phyloP scores from a whole-genome alignment of 2,797 vertebrate genomes.

The Syngnathus acus region DNA sequence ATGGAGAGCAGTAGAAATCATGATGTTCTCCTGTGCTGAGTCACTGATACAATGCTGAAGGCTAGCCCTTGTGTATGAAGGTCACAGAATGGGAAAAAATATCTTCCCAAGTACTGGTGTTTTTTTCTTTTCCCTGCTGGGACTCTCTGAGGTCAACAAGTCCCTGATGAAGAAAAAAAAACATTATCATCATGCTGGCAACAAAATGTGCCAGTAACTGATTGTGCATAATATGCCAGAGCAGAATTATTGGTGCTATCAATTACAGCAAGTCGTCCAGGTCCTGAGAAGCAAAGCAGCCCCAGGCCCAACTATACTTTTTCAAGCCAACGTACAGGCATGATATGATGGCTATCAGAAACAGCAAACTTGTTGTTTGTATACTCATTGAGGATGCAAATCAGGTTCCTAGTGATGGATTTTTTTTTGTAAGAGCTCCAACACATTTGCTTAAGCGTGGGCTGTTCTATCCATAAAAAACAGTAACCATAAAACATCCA shows the following conservation, averaged over 20 bases:
- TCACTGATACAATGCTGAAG: not conserved
- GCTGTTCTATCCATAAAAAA: not conserved
- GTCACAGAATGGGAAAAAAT: not conserved
- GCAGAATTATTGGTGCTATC: no score
- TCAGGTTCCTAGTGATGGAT: no score
- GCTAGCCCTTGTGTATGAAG: not conserved
- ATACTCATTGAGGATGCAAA: not conserved
- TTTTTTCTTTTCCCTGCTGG: not conserved
- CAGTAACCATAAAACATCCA: not conserved
- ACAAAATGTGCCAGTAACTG: not conserved
- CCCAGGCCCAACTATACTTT: not conserved
- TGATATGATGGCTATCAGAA: not conserved
- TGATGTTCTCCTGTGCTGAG: constrained; percentile 22
- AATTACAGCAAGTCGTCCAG: no score
- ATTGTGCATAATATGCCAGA: no score
- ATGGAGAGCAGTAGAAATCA: constrained; percentile 59
- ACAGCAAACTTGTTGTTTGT: not conserved
- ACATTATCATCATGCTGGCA: not conserved
- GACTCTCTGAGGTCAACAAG: constrained; percentile 1
- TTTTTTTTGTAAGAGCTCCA: not conserved
- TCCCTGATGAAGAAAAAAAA: not conserved
- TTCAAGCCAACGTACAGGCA: not conserved
- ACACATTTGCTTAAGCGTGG: not conserved
- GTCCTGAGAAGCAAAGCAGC: no score
- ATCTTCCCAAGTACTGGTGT: not conserved